Percentiles rank a stretch among this genome's conserved stretches.
phyloP scores from a whole-genome alignment of 2,113 vertebrate genomes.

The Trochalopteron elliotii region DNA sequence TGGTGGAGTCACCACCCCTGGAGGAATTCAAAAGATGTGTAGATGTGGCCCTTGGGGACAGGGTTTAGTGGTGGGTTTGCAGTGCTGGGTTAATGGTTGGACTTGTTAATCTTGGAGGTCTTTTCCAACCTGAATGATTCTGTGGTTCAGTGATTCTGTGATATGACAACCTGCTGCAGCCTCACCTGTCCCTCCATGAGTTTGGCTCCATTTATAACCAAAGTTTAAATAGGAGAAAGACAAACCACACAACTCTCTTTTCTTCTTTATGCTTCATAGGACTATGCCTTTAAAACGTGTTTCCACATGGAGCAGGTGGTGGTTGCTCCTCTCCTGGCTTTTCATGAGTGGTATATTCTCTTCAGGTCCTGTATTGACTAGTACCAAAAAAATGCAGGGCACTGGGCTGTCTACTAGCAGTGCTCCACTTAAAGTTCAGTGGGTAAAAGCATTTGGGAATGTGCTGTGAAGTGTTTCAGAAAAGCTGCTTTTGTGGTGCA shows the following conservation, averaged over 20 bases:
- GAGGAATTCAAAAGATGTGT: accelerated
- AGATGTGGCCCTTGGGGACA: neutral
- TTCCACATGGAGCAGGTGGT: accelerated
- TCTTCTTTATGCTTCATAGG: neutral
- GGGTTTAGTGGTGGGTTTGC: neutral
- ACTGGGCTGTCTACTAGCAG: neutral
- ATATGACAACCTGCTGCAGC: neutral
- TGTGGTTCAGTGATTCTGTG: neutral
- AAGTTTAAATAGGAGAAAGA: neutral
- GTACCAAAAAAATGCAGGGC: neutral
- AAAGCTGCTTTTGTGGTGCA: neutral
- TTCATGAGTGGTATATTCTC: neutral
- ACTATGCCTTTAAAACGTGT: neutral
- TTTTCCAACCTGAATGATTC: neutral
- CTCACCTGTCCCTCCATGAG: accelerated
- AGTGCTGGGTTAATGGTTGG: neutral
- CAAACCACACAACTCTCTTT: neutral
- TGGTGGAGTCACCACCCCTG: neutral
- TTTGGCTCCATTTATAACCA: neutral
- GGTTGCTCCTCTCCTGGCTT: neutral
- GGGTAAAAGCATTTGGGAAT: neutral
- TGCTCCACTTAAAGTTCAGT: accelerated
- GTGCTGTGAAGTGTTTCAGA: neutral
- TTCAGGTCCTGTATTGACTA: neutral
- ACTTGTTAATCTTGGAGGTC: accelerated